phyloP scores from a whole-genome alignment of 2,888 invertebrate genomes.

The Spilarctia lutea region DNA sequence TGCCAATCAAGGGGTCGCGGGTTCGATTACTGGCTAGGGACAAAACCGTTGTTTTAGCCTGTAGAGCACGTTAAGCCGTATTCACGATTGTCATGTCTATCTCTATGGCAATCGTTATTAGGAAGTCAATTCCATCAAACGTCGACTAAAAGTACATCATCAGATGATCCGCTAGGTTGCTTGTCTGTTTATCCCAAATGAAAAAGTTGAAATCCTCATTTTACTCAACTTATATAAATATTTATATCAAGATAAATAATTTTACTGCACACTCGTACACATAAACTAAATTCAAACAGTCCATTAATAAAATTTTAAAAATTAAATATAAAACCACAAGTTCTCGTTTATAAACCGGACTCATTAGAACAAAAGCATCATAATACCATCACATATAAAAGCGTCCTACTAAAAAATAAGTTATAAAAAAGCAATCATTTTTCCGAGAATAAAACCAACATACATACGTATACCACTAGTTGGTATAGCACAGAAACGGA shows the following conservation, averaged over 20 bases:
- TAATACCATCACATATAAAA: slow-evolving; percentile 30
- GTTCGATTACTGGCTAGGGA: too few species aligned
- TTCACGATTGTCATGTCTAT: too few species aligned
- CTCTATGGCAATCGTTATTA: too few species aligned
- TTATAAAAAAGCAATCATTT: slow-evolving; percentile 48
- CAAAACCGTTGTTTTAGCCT: too few species aligned
- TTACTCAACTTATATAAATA: background rate
- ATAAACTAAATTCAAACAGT: background rate
- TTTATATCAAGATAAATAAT: background rate
- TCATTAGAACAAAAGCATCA: slow-evolving; percentile 14
- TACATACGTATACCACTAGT: slow-evolving; percentile 33
- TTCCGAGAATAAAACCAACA: slow-evolving; percentile 41
- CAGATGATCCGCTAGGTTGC: too few species aligned
- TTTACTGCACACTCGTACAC: background rate
- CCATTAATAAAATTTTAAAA: background rate
- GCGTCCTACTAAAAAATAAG: slow-evolving; percentile 31
- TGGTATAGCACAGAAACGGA: slow-evolving; percentile 53
- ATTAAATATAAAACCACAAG: background rate
- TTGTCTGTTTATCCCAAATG: too few species aligned
- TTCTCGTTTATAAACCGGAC: slow-evolving; percentile 5
- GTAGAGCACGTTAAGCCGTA: too few species aligned
- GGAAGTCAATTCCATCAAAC: too few species aligned
- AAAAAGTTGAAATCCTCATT: too few species aligned
- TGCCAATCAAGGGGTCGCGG: too few species aligned
- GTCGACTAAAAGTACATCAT: too few species aligned